Conservation (phyloP, 2,113 vertebrate species). For the Sceloporus undulatus region DNA sequence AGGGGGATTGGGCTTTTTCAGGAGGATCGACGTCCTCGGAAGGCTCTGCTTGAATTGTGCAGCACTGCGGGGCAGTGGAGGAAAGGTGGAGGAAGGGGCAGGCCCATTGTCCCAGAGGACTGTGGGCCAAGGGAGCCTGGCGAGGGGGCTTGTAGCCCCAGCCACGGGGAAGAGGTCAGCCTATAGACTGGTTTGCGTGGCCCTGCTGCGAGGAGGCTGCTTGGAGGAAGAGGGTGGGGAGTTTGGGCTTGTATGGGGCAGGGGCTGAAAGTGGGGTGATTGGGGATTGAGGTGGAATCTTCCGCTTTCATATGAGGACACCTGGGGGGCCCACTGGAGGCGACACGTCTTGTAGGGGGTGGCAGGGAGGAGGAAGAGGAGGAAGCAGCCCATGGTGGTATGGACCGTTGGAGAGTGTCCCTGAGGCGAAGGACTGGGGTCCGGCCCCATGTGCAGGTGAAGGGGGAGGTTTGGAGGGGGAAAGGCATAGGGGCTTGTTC, state of each 20-base stretch:
- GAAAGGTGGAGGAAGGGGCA: conserved; percentile 75
- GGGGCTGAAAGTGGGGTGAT: conserved; percentile 74
- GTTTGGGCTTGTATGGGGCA: conserved; percentile 73
- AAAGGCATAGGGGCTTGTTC: conserved; percentile 74
- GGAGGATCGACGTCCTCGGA: conserved; percentile 84
- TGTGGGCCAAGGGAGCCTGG: conserved; percentile 75
- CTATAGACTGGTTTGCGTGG: conserved; percentile 78
- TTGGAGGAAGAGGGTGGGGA: conserved; percentile 63
- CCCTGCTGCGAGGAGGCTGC: conserved; percentile 72
- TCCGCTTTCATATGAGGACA: conserved; percentile 71
- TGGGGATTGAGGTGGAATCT: conserved; percentile 73
- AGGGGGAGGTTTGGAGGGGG: conserved; percentile 50
- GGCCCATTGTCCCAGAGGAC: conserved; percentile 83
- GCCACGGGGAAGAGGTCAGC: conserved; percentile 75
- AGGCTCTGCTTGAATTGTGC: conserved; percentile 92
- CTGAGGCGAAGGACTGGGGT: conserved; percentile 74
- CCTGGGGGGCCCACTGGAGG: conserved; percentile 67
- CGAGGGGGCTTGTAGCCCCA: conserved; percentile 74
- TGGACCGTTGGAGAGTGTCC: conserved; percentile 77
- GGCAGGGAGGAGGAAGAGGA: conserved; percentile 67
- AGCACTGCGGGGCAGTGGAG: conserved; percentile 78
- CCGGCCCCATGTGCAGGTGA: conserved; percentile 67
- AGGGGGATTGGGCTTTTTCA: conserved; percentile 88
- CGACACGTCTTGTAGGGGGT: conserved; percentile 74
- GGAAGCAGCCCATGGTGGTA: conserved; percentile 78